Evolutionary conservation across 2,113 vertebrate species (phyloP).

Genomic region (Barbus barbus): DNA sequence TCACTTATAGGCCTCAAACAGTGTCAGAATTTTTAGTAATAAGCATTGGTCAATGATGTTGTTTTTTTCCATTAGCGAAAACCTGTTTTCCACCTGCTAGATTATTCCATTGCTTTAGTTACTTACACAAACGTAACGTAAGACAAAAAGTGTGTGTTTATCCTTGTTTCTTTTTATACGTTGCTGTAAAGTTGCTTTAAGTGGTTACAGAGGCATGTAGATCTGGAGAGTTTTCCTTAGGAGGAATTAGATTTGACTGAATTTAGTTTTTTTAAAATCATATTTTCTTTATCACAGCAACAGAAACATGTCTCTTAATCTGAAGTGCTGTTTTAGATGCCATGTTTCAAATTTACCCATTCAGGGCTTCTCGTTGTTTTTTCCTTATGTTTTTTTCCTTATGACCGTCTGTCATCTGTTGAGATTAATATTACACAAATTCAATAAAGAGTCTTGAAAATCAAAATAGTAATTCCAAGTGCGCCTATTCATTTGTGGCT

Average conservation of each 20-base stretch:
- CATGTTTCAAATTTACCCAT: not conserved
- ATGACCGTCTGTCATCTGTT: constrained; percentile 20
- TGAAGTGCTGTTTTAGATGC: constrained; percentile 50
- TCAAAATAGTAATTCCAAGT: too few species aligned
- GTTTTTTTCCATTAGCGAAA: not conserved
- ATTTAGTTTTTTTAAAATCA: not conserved
- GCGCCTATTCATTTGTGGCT: too few species aligned
- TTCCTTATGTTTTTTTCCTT: constrained; percentile 6
- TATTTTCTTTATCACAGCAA: not conserved
- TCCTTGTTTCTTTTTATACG: not conserved
- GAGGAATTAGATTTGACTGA: not conserved
- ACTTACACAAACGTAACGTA: not conserved
- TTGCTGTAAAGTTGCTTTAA: not conserved
- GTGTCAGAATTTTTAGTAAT: constrained; percentile 3
- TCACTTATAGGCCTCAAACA: not conserved
- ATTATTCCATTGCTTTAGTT: not conserved
- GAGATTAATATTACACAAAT: constrained; percentile 27
- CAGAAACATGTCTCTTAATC: not conserved
- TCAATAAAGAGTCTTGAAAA: constrained; percentile 49
- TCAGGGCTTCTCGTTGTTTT: constrained; percentile 17
- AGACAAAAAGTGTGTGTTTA: not conserved
- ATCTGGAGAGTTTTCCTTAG: not conserved
- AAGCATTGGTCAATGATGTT: too few species aligned
- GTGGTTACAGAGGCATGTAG: not conserved
- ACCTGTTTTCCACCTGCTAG: not conserved